These are phyloP conservation scores for Poeciliopsis prolifica DNA, from an alignment of 2,113 vertebrate species.

Conservation along the genomic window DNA sequence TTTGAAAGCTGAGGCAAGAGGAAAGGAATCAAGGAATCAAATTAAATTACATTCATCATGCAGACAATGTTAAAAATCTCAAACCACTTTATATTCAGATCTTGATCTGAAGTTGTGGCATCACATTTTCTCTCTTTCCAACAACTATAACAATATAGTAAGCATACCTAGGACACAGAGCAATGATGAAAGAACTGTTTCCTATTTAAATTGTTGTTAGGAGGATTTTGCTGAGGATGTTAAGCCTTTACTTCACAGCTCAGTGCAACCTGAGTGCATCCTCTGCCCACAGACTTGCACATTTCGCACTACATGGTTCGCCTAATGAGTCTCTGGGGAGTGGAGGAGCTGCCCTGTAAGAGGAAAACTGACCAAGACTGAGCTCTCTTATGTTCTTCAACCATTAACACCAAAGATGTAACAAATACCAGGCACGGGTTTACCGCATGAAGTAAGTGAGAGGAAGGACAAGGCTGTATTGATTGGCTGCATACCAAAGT, in stretches of 20 bases:
- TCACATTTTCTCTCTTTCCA: neutral
- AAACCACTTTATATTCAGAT: neutral
- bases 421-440: conserved; percentile 49
- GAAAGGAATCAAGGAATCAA: neutral
- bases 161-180: neutral
- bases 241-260: conserved; percentile 48
- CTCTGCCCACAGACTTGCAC: conserved; percentile 42
- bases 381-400: conserved; percentile 39
- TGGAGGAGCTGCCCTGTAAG: conserved; percentile 62
- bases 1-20: neutral
- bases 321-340: conserved; percentile 76
- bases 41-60: neutral
- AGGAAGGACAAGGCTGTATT: conserved; percentile 11
- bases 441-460: conserved; percentile 19
- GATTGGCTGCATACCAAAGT: conserved; percentile 8
- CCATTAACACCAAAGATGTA: conserved; percentile 62
- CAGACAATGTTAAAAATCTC: neutral
- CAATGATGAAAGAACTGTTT: conserved; percentile 5
- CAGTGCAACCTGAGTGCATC: conserved; percentile 56
- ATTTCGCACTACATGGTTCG: conserved; percentile 34
- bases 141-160: neutral
- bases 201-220: conserved; percentile 30
- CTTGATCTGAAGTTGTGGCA: neutral
- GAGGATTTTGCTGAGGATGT: conserved; percentile 48
- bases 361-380: conserved; percentile 64